These are phyloP conservation scores for Gadopsis bispinosus DNA, from an alignment of 2,797 vertebrate genomes.

Conservation along the genomic window DNA sequence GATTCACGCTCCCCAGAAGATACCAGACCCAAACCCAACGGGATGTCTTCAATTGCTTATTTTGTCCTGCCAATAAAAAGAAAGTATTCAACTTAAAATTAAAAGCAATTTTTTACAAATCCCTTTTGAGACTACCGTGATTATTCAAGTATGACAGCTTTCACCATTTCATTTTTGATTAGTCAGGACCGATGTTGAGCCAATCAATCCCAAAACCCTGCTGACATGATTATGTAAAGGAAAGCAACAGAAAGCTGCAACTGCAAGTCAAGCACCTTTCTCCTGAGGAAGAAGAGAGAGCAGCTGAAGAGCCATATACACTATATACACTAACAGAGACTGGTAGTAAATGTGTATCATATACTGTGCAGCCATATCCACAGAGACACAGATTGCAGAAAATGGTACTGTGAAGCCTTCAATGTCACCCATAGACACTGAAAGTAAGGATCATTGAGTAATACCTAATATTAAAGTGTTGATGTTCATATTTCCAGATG, in stretches of 20 bases:
- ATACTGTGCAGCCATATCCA: slow-evolving; percentile 4
- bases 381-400: slow-evolving; percentile 7
- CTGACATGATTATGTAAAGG: slow-evolving; percentile 9
- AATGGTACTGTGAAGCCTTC: background rate
- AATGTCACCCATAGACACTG: slow-evolving; percentile 15
- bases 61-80: slow-evolving; percentile 25
- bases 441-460: slow-evolving; percentile 6
- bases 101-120: slow-evolving; percentile 5
- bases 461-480: slow-evolving; percentile 15
- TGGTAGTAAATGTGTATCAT: slow-evolving; percentile 21
- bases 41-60: slow-evolving; percentile 1
- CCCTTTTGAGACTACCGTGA: background rate
- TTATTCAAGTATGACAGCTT: slow-evolving; percentile 18
- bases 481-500: slow-evolving; percentile 9
- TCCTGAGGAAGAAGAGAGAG: slow-evolving; percentile 24
- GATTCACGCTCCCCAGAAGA: slow-evolving; percentile 29
- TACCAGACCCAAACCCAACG: slow-evolving; percentile 22
- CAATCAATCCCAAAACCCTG: slow-evolving; percentile 21
- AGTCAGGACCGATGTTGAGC: background rate
- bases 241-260: slow-evolving; percentile 14
- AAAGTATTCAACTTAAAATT: slow-evolving; percentile 5
- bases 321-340: slow-evolving; percentile 5
- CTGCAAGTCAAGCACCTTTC: slow-evolving; percentile 6
- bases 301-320: slow-evolving; percentile 14
- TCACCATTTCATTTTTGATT: slow-evolving; percentile 24